Base-by-base conservation (phyloP, 2,888 invertebrate genomes). In the Drosophila pegasa region DNA sequence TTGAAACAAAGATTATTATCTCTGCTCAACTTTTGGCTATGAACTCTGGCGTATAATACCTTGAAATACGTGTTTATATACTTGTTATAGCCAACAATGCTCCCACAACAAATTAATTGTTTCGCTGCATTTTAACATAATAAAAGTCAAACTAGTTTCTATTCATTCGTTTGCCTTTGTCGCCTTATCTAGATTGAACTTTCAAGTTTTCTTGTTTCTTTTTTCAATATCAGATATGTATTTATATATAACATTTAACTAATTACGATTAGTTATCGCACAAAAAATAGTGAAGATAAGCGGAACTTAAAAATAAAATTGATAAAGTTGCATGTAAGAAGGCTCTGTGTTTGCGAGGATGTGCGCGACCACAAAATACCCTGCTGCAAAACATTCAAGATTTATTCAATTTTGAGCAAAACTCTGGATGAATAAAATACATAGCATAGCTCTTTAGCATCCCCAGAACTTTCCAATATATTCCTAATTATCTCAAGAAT, bases 101-200 rank as follows among this genome's bases (percentile, higher is more conserved):
- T 47, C 25, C 10, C 60, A 59, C 31, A 40, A 20, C 29, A 57
- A 10, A 43, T 29, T 50, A 18, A 50, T 41, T n/a, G 2, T 25
- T 12, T 38, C 20, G 27, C 43, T 52, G 37, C 64, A 52, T 29
- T 31, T 10, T 8, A 64, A 16, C 45, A 54, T 54, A 38, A 31
- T 65, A n/a, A 45, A 20, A 31, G 54, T 33, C n/a, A 62, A 74
- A 74, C 72, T 60, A 54, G 73, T 51, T 73, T 62, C 8, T 37
- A 25, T 38, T 25, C 45, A 56, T 74, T 75, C 56, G 63, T 56
- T 47, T 20, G 47, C 33, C 9, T 37, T 50, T 43, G 18, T 31
- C 2, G 55, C 59, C 59, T 75, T 73, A 75, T 75, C 70, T 48
- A n/a, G 48, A 71, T 45, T 38, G 7, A 6, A 59, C 54, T 54